Evolutionary conservation across 2,113 vertebrate genomes (phyloP), one percentile per base, ranked within the genome.

Genomic region (Scomber japonicus): DNA sequence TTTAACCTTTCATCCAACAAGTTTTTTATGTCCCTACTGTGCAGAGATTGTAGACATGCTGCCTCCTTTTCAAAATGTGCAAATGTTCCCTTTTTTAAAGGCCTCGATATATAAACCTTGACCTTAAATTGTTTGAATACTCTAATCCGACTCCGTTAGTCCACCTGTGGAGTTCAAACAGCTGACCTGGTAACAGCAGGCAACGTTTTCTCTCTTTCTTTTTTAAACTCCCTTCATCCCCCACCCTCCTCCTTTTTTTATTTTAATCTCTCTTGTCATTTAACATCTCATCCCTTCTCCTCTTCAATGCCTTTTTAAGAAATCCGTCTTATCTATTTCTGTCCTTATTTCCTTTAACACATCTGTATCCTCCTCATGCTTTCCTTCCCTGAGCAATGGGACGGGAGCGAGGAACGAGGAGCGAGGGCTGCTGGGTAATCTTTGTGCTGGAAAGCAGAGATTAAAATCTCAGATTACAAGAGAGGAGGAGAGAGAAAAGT

Each of bases 391-490:
- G 8, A 19, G 66, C n/a, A 3, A 57, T 14, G 14, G 35, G 8
- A 9, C 2, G 35, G 7, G 31, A 35, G 31, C 4, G 31, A 35
- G 7, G 31, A 35, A 4, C 4, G 31, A 35, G 35, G 17, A 75
- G 74, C 60, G 49, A 53, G n/a, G 49, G 35, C 66, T 78, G 56
- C 77, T 65, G 84, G 66, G 80, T 92, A 89, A 91, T 93, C 86
- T 87, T 89, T 61, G 24, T 80, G 66, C 71, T 79, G 80, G 56
- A 83, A 71, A 90, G 66, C 48, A 1, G 50, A 76, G 83, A 90
- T 93, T 89, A 87, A 91, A 88, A 75, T 85, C 83, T 88, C 75
- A 85, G 85, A 91, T 93, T 88, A 89, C 81, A 83, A 66, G 75
- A 80, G 68, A 16, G 79, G 71, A 63, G 31, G 62, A 69, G 56